These are phyloP conservation scores for Phrynocephalus versicolor DNA, from an alignment of 2,113 vertebrate species.

Conservation along the genomic window DNA sequence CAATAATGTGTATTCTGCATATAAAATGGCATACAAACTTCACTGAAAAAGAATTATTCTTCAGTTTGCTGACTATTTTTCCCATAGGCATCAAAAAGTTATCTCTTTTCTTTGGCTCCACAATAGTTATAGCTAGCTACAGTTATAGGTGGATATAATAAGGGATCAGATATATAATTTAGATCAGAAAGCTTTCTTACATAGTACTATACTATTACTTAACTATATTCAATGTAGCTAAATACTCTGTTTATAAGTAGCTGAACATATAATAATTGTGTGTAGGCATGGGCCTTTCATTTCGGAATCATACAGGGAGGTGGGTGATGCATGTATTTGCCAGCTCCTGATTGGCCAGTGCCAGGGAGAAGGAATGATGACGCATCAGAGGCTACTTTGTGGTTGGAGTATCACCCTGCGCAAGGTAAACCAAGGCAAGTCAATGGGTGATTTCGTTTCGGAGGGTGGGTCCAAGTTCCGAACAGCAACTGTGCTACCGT, in stretches of 20 bases:
- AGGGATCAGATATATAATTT: conserved; percentile 21
- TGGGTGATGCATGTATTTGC: too few species aligned
- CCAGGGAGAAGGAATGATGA: too few species aligned
- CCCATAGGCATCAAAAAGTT: background rate
- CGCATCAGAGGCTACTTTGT: too few species aligned
- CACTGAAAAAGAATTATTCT: background rate
- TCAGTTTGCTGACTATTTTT: background rate
- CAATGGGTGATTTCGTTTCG: too few species aligned
- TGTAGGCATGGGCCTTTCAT: too few species aligned
- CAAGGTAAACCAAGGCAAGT: too few species aligned
- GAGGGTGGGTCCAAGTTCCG: too few species aligned
- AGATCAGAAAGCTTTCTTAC: background rate
- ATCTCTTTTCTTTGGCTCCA: background rate
- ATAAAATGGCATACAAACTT: background rate
- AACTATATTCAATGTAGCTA: background rate
- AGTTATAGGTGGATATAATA: background rate
- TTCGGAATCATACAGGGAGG: too few species aligned
- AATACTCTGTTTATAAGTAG: background rate
- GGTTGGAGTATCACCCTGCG: too few species aligned
- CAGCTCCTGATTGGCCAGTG: too few species aligned
- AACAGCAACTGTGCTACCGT: too few species aligned
- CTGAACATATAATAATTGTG: conserved; percentile 3
- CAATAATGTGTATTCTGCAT: background rate
- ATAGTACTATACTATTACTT: background rate
- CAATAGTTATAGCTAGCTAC: too few species aligned